phyloP scores from a whole-genome alignment of 2,888 invertebrate genomes.

The Lamellibrachia satsuma region DNA sequence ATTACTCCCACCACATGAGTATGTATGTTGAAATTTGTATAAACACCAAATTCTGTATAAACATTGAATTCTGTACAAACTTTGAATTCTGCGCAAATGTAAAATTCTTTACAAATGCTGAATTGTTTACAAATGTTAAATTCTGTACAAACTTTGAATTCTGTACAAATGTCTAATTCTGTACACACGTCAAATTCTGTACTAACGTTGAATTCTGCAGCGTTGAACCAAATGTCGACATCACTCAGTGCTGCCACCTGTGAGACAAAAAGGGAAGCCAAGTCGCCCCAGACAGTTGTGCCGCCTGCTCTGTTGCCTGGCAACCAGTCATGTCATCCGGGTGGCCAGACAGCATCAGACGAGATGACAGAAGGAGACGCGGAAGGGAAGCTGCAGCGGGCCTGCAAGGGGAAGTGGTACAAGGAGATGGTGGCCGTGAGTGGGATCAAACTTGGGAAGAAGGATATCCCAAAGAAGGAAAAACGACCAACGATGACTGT shows the following conservation, averaged over 20 bases:
- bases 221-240: background rate
- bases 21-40: too few species aligned
- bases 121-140: too few species aligned
- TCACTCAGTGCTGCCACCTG: slow-evolving; percentile 18
- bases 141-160: too few species aligned
- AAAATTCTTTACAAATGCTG: too few species aligned
- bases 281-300: background rate
- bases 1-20: too few species aligned
- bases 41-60: too few species aligned
- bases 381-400: slow-evolving; percentile 46
- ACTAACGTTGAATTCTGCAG: background rate
- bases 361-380: slow-evolving; percentile 21
- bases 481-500: background rate
- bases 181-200: too few species aligned
- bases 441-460: slow-evolving; percentile 40
- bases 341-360: background rate
- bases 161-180: too few species aligned
- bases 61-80: too few species aligned
- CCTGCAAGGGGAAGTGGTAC: slow-evolving; percentile 54
- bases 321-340: background rate
- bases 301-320: background rate
- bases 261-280: background rate
- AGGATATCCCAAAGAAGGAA: slow-evolving; percentile 28
- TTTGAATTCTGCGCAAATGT: too few species aligned
- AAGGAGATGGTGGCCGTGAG: slow-evolving; percentile 51